phyloP scores from a whole-genome alignment of 2,888 invertebrate species.

The Drosophila peninsularis region DNA sequence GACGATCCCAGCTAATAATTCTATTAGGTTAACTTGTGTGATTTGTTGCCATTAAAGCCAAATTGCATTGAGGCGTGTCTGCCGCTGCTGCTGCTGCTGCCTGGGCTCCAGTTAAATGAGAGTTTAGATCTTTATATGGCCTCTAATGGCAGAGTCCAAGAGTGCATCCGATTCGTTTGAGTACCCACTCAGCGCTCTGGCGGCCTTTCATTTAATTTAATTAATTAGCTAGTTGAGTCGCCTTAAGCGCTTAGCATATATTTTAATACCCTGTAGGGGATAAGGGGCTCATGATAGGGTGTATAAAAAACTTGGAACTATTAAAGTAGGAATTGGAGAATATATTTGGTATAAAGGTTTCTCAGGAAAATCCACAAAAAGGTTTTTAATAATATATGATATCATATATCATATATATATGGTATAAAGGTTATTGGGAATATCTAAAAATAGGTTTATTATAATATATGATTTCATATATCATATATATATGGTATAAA shows the following conservation, averaged over 20 bases:
- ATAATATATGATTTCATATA: no score
- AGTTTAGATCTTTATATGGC: constrained; percentile 35
- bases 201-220: constrained; percentile 70
- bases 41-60: constrained; percentile 36
- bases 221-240: constrained; percentile 61
- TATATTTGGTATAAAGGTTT: not conserved
- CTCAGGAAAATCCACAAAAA: no score
- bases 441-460: no score
- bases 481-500: no score
- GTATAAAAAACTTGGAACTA: not conserved
- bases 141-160: constrained; percentile 58
- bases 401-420: no score
- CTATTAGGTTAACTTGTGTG: constrained; percentile 32
- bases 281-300: not conserved
- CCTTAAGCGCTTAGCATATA: constrained; percentile 35
- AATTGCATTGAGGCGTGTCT: constrained; percentile 30
- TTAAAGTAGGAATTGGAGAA: not conserved
- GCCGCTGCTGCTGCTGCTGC: not conserved
- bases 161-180: constrained; percentile 24
- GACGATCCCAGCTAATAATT: constrained; percentile 49
- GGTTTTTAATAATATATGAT: no score
- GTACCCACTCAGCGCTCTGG: constrained; percentile 32
- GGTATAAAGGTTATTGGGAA: no score
- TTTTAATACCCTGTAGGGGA: not conserved
- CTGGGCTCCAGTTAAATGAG: constrained; percentile 48